Percentiles rank a stretch among this genome's conserved stretches.
phyloP scores from a whole-genome alignment of 2,888 invertebrate species.

The Acronicta aceris region DNA sequence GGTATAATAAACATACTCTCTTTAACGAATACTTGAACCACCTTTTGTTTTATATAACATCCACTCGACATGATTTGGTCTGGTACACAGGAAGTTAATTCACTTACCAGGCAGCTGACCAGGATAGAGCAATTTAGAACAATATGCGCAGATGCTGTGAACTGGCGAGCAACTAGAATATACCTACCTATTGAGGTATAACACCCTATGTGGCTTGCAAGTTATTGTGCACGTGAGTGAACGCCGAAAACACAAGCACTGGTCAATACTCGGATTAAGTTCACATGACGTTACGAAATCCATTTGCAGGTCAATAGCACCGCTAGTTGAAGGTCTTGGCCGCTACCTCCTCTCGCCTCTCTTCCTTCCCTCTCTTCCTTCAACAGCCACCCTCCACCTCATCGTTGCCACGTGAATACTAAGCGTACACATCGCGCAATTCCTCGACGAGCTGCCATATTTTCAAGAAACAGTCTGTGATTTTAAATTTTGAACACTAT shows the following conservation, averaged over 20 bases:
- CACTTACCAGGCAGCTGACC: slow-evolving; percentile 53
- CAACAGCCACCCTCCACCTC: slow-evolving; percentile 52
- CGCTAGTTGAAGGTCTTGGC: slow-evolving; percentile 79
- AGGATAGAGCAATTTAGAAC: slow-evolving; percentile 72
- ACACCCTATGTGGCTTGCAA: slow-evolving; percentile 28
- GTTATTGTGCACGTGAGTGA: slow-evolving; percentile 36
- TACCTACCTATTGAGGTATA: slow-evolving; percentile 31
- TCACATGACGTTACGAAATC: slow-evolving; percentile 63
- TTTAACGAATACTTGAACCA: slow-evolving; percentile 21
- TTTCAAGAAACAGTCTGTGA: background rate
- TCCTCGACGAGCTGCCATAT: background rate
- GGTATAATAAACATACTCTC: slow-evolving; percentile 1
- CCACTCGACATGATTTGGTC: slow-evolving; percentile 40
- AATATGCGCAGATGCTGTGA: slow-evolving; percentile 59
- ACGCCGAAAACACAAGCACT: slow-evolving; percentile 48
- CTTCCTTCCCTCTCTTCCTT: slow-evolving; percentile 53
- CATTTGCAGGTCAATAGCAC: slow-evolving; percentile 78
- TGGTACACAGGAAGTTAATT: slow-evolving; percentile 45
- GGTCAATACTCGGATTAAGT: slow-evolving; percentile 63
- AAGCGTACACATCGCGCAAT: slow-evolving; percentile 17
- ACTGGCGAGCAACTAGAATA: slow-evolving; percentile 24
- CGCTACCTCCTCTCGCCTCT: slow-evolving; percentile 60
- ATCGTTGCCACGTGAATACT: slow-evolving; percentile 41
- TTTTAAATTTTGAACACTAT: background rate
- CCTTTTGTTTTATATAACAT: slow-evolving; percentile 35